phyloP scores from a whole-genome alignment of 1,140 invertebrate species.

The Brachionus rubens region DNA sequence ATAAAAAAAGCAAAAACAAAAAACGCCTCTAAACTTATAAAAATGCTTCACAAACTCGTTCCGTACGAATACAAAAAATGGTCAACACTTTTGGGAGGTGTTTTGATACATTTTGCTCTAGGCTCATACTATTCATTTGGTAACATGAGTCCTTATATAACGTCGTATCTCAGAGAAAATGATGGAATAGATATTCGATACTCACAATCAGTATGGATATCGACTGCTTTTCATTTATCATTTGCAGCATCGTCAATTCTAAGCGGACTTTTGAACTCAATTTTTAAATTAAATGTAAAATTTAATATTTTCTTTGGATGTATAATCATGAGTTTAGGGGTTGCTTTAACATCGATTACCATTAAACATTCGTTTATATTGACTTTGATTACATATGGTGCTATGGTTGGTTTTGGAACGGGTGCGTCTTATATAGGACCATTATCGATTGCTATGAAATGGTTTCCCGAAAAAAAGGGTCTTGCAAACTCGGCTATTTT shows the following conservation, averaged over 20 bases:
- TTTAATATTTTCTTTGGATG: constrained; percentile 8
- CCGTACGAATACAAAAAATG: constrained; percentile 26
- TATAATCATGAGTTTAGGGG: constrained; percentile 50
- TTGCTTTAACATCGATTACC: constrained; percentile 57
- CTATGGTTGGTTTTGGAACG: constrained; percentile 58
- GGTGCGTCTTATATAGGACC: constrained; percentile 59
- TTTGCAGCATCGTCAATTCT: constrained; percentile 51
- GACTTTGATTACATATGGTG: constrained; percentile 57
- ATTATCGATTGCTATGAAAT: constrained; percentile 60
- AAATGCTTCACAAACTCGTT: constrained; percentile 14
- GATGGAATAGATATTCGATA: constrained; percentile 51
- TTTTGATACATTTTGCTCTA: constrained; percentile 18
- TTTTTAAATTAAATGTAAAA: background rate
- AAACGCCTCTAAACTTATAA: background rate
- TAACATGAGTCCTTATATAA: constrained; percentile 62
- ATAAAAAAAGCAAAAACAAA: no score
- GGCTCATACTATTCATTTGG: constrained; percentile 29
- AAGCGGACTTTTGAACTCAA: background rate
- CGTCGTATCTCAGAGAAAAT: constrained; percentile 56
- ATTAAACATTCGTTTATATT: constrained; percentile 54
- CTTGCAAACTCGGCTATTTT: constrained; percentile 60
- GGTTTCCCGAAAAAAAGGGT: constrained; percentile 60
- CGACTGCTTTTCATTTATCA: constrained; percentile 49
- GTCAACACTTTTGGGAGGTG: constrained; percentile 37
- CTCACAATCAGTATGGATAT: constrained; percentile 57